Conservation (phyloP, 1,140 invertebrate species). For the Mycetomoellerius zeteki region DNA sequence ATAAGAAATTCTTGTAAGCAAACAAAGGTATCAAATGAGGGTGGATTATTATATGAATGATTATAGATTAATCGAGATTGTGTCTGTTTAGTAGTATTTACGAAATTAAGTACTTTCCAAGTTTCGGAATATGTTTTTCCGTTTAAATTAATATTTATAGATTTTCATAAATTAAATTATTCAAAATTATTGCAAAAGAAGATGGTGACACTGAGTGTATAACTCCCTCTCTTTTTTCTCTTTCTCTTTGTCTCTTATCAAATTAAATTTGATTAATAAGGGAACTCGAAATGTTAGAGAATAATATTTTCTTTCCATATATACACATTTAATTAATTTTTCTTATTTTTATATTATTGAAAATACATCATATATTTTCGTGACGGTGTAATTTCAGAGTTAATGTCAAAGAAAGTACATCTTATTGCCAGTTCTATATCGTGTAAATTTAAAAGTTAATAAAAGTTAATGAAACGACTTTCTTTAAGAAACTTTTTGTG, state of each 20-base stretch:
- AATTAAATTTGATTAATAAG: slow-evolving; percentile 3
- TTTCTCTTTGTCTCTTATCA: background rate
- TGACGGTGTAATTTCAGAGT: background rate
- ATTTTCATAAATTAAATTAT: background rate
- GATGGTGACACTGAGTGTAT: background rate
- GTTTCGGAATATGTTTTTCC: background rate
- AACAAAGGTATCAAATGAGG: background rate
- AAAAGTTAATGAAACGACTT: slow-evolving; percentile 23
- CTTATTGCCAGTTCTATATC: background rate
- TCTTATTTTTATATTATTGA: background rate
- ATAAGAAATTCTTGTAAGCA: background rate
- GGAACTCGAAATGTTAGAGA: background rate
- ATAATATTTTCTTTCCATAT: background rate
- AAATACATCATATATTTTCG: background rate
- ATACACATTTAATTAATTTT: background rate
- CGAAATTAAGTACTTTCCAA: background rate
- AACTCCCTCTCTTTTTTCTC: background rate
- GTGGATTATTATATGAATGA: too few species aligned
- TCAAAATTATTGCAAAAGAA: background rate
- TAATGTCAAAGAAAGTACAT: background rate
- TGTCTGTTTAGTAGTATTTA: background rate
- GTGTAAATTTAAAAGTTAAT: slow-evolving; percentile 5
- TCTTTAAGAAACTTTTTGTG: background rate
- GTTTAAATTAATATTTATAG: background rate
- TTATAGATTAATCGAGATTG: slow-evolving; percentile 9